Evolutionary conservation across 2,888 invertebrate species (phyloP).

Genomic region (Adela reaumurella): DNA sequence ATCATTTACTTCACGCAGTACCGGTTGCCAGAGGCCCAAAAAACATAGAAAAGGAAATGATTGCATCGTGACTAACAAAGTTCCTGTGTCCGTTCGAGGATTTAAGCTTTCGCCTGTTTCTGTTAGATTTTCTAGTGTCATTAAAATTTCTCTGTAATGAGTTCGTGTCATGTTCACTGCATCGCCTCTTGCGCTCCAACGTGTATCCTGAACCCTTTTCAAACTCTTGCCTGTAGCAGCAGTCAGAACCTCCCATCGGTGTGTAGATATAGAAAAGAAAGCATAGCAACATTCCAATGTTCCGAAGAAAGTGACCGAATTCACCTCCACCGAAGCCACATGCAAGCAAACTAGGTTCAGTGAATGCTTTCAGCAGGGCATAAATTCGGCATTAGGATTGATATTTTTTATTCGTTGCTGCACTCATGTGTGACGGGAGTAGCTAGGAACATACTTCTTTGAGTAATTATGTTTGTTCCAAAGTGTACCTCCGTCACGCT

Average conservation of each 20-base stretch:
- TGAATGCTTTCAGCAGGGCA: conserved; percentile 3
- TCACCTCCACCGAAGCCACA: conserved; percentile 1
- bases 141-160: too few relatives aligned
- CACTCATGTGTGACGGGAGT: conserved; percentile 8
- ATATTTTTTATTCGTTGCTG: conserved; percentile 12
- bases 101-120: too few relatives aligned
- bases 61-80: too few relatives aligned
- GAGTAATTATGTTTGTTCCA: too few relatives aligned
- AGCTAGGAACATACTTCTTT: too few relatives aligned
- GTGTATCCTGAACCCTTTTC: conserved; percentile 3
- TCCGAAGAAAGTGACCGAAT: conserved; percentile 5
- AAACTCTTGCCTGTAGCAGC: conserved; percentile 1
- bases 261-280: conserved; percentile 5
- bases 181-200: conserved; percentile 3
- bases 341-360: conserved; percentile 3
- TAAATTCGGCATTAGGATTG: conserved; percentile 5
- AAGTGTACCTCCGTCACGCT: too few relatives aligned
- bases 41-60: too few relatives aligned
- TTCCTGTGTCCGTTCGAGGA: too few relatives aligned
- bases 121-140: too few relatives aligned
- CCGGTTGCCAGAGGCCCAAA: conserved; percentile 4
- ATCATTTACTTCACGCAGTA: conserved; percentile 7
- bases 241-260: conserved; percentile 1
- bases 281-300: conserved; percentile 2
- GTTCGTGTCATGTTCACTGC: too few relatives aligned